Evolutionary conservation across 1,140 invertebrate species (phyloP).

Genomic region (Paracyclopina nana): DNA sequence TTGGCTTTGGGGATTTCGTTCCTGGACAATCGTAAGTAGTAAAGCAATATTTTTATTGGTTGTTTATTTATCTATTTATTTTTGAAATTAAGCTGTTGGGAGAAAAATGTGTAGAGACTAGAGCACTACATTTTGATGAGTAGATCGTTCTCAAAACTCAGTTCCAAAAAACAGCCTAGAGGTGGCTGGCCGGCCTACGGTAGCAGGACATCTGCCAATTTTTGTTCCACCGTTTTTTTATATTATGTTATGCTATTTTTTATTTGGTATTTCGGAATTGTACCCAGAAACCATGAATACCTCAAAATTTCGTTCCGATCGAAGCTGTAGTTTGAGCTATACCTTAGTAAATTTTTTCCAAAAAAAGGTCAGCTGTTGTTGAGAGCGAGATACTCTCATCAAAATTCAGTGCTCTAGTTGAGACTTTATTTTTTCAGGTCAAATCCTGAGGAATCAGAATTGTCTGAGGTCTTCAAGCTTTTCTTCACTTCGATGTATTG

Average conservation of each 20-base stretch:
- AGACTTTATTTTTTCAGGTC: background rate
- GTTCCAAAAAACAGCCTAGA: slow-evolving; percentile 25
- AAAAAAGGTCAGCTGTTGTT: background rate
- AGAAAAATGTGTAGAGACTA: too few species aligned
- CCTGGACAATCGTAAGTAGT: slow-evolving; percentile 15
- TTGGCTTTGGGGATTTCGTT: slow-evolving; percentile 19
- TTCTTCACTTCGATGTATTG: slow-evolving; percentile 3
- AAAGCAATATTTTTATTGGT: too few species aligned
- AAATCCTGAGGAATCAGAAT: slow-evolving; percentile 1
- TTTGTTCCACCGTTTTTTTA: background rate
- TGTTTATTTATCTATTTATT: too few species aligned
- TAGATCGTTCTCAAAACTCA: too few species aligned
- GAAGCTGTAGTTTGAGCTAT: background rate
- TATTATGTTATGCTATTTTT: too few species aligned
- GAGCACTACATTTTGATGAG: too few species aligned
- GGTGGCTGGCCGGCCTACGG: slow-evolving; percentile 41
- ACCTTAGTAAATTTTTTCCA: too few species aligned
- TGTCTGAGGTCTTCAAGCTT: slow-evolving; percentile 10
- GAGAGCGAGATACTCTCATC: too few species aligned
- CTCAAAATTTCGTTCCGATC: background rate
- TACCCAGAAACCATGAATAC: too few species aligned
- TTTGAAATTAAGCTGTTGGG: too few species aligned
- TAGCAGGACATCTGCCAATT: too few species aligned
- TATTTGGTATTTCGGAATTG: background rate
- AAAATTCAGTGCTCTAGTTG: too few species aligned